phyloP scores from a whole-genome alignment of 1,140 invertebrate genomes.

The Calephelis nemesis region DNA sequence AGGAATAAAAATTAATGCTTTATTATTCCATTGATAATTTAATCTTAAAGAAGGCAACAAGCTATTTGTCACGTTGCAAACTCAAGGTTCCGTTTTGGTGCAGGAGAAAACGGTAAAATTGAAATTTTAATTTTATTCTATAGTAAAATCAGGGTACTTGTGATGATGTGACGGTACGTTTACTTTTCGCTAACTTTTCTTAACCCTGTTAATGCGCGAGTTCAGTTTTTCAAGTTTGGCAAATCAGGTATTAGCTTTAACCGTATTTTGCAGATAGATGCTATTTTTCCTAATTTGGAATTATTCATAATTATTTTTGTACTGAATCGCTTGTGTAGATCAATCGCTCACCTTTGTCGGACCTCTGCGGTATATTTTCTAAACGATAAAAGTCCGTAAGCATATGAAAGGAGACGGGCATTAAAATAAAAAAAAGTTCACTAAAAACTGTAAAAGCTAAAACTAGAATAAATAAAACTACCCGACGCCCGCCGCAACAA shows the following conservation, averaged over 20 bases:
- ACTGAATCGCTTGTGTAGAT: not conserved
- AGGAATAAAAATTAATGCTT: too few species aligned
- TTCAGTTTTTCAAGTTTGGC: not conserved
- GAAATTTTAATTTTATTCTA: not conserved
- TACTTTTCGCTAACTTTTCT: not conserved
- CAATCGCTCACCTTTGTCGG: not conserved
- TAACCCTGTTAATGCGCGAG: not conserved
- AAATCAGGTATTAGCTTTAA: not conserved
- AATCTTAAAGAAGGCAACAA: too few species aligned
- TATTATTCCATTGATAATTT: too few species aligned
- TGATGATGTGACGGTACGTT: not conserved
- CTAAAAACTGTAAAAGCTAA: conserved; percentile 24
- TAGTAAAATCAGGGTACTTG: not conserved
- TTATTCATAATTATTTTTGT: not conserved
- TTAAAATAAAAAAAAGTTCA: conserved; percentile 45
- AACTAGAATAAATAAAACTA: conserved; percentile 27
- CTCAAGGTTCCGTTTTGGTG: too few species aligned
- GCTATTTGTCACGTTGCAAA: too few species aligned
- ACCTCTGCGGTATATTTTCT: not conserved
- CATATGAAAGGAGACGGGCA: conserved; percentile 27
- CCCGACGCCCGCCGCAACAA: conserved; percentile 19
- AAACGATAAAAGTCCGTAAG: conserved; percentile 5
- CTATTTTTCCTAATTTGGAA: not conserved
- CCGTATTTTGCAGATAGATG: too few species aligned
- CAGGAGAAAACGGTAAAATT: too few species aligned